phyloP scores from a whole-genome alignment of 2,113 vertebrate genomes.

The Paramisgurnus dabryanus region DNA sequence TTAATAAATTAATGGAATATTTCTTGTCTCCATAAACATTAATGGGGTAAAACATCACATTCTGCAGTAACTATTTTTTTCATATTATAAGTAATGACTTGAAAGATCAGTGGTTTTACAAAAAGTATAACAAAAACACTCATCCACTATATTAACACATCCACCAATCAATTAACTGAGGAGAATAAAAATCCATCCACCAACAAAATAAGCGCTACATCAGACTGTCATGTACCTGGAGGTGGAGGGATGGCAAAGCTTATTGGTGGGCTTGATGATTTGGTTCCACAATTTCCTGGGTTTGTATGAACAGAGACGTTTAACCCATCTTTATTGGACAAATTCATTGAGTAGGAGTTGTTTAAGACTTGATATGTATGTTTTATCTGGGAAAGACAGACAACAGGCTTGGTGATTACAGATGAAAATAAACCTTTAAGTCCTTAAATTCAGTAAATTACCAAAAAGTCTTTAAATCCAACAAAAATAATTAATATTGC shows the following conservation, averaged over 20 bases:
- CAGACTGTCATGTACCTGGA: slow-evolving; percentile 15
- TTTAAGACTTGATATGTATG: neutral
- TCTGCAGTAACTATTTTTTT: too few relatives aligned
- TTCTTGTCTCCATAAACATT: too few relatives aligned
- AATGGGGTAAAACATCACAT: too few relatives aligned
- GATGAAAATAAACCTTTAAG: too few relatives aligned
- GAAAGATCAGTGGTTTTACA: too few relatives aligned
- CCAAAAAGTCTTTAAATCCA: neutral
- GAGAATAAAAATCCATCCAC: neutral
- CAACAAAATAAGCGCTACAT: neutral
- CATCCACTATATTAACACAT: too few relatives aligned
- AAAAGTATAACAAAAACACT: too few relatives aligned
- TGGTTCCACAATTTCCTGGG: accelerated
- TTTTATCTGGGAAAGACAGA: neutral
- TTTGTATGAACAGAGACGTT: slow-evolving; percentile 31
- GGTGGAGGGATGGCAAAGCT: neutral
- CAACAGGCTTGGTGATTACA: too few relatives aligned
- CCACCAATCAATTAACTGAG: neutral
- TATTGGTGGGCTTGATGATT: accelerated
- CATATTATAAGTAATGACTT: too few relatives aligned
- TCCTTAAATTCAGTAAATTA: neutral
- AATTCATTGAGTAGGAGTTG: accelerated
- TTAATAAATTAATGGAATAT: too few relatives aligned
- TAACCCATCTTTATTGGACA: slow-evolving; percentile 27
- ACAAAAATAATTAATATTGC: neutral